Evolutionary conservation across 2,113 vertebrate genomes (phyloP), one percentile per base, ranked within the genome.

Genomic region (Salminus brasiliensis): DNA sequence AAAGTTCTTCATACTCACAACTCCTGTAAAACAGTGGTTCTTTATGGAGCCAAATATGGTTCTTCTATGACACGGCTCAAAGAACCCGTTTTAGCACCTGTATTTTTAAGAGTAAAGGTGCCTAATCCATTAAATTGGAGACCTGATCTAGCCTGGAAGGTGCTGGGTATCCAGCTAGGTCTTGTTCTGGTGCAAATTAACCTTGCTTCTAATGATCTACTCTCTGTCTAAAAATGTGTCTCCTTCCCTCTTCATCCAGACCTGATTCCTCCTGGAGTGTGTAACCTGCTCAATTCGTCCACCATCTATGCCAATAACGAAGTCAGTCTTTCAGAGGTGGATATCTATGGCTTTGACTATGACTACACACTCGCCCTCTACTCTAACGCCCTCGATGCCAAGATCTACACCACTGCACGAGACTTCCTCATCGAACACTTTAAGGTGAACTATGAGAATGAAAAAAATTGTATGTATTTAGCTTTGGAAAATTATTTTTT

Each of bases 221-320:
- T 53, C 21, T 53, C 52, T 53, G 45, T 15, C 12, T 9, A 5
- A 9, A 39, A 39, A 39, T 49, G 12, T 27, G 2, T 23, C 27
- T 23, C 12, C 8, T 53, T 21, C 52, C 52, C 1, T 2, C 23
- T 67, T 21, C 59, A 53, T 78, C 32, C 89, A 95, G 94, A 95
- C 23, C 83, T 95, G 67, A 91, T 95, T 39, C 94, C 94, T 0
- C 94, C 94, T 0, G 93, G 93, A 2, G 92, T 94, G 0, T 95
- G 94, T 59, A 92, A 88, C 41, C 82, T 89, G 57, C 88, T 95
- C 60, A 95, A 93, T 76, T 85, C 93, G 23, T 88, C 92, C 11
- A 89, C 91, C 47, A 91, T 95, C 80, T 95, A 94, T 12, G 90
- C 94, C n/a, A 95, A 95, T 87, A 95, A 95, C 3, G 94, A 95